A percentile compares a stretch with the other conserved stretches of the same genome.
These are phyloP conservation scores for Uromys caudimaculatus DNA, from an alignment of 2,797 vertebrate genomes.

Conservation along the genomic window DNA sequence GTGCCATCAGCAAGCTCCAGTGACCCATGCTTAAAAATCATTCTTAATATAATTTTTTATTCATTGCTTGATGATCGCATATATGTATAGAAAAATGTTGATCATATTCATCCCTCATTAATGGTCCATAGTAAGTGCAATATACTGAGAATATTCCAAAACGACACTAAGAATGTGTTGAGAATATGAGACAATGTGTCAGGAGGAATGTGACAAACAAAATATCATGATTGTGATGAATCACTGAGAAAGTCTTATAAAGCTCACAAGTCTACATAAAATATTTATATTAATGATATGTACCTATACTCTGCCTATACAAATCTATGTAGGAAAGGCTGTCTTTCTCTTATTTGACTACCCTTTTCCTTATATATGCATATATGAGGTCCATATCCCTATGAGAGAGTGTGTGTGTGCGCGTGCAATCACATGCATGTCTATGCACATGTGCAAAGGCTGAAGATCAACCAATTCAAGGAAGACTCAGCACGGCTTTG, in stretches of 20 bases:
- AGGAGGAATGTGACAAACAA: not conserved
- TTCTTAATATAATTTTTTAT: not conserved
- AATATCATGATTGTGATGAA: not conserved
- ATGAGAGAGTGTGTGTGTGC: not conserved
- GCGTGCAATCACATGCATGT: too few species aligned
- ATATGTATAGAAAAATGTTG: too few species aligned
- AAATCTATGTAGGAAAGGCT: not conserved
- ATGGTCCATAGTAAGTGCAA: constrained; percentile 21
- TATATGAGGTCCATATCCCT: not conserved
- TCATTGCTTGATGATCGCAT: constrained; percentile 13
- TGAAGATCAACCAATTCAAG: not conserved
- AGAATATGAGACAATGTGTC: not conserved
- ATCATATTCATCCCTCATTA: not conserved
- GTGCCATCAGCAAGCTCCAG: not conserved
- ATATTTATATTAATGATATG: constrained; percentile 19
- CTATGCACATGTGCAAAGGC: not conserved
- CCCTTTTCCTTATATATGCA: not conserved
- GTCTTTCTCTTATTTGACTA: constrained; percentile 20
- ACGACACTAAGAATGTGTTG: not conserved
- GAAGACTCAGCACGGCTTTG: not conserved
- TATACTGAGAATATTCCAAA: constrained; percentile 27
- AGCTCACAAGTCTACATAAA: constrained; percentile 33
- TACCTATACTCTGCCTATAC: not conserved
- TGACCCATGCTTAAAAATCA: not conserved
- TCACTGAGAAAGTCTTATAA: not conserved